phyloP scores from a whole-genome alignment of 2,888 invertebrate genomes.

The Macrosoma leucophasiata region DNA sequence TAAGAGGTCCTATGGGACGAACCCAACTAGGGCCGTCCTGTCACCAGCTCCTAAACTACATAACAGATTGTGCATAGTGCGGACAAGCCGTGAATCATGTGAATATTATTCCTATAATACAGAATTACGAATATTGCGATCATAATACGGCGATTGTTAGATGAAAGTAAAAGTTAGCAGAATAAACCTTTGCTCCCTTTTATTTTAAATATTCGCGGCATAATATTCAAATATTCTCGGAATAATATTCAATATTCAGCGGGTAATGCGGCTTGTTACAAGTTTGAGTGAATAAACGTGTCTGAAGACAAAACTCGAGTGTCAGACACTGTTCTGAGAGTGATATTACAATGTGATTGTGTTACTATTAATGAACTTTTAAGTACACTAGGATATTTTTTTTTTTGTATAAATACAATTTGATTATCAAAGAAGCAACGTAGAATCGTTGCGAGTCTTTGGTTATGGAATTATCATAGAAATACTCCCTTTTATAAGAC shows the following conservation, averaged over 20 bases:
- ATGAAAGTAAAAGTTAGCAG: too few species aligned
- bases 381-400: conserved; percentile 55
- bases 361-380: conserved; percentile 60
- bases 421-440: conserved; percentile 35
- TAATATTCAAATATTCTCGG: conserved; percentile 22
- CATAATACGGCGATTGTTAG: too few species aligned
- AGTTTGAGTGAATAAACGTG: conserved; percentile 52
- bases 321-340: conserved; percentile 62
- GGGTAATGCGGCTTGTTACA: conserved; percentile 47
- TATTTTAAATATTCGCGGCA: neutral
- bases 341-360: conserved; percentile 74
- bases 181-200: conserved; percentile 1
- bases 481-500: conserved; percentile 57
- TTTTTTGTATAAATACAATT: conserved; percentile 43
- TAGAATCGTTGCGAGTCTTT: conserved; percentile 29
- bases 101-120: conserved; percentile 33
- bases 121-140: conserved; percentile 20
- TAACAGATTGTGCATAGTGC: conserved; percentile 37
- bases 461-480: conserved; percentile 40
- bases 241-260: conserved; percentile 39
- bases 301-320: conserved; percentile 54
- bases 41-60: conserved; percentile 33
- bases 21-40: conserved; percentile 18
- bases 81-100: conserved; percentile 27
- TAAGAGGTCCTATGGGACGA: conserved; percentile 11